phyloP scores from a whole-genome alignment of 2,888 invertebrate genomes.

The Erynnis tages region DNA sequence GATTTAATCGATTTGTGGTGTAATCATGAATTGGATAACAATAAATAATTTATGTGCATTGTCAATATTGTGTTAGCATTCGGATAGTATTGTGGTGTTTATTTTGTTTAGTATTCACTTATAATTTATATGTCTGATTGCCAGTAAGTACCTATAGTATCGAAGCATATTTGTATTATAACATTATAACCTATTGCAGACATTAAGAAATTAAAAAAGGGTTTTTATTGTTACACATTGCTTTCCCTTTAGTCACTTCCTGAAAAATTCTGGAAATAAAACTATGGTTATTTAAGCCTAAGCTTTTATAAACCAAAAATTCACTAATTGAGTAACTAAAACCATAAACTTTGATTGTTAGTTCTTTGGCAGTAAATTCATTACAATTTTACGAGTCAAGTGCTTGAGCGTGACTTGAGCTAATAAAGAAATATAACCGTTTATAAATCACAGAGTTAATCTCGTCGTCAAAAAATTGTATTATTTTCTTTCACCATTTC shows the following conservation, averaged over 20 bases:
- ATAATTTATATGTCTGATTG: no score
- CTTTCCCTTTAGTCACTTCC: no score
- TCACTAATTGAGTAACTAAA: constrained; percentile 33
- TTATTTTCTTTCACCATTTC: constrained; percentile 37
- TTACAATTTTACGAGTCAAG: constrained; percentile 42
- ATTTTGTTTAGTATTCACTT: no score
- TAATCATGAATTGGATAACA: neutral
- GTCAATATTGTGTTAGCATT: no score
- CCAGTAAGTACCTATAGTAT: no score
- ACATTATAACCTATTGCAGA: no score
- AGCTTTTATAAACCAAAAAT: neutral
- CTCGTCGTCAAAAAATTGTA: constrained; percentile 34
- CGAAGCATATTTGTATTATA: no score
- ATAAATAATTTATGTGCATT: no score
- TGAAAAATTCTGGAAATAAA: no score
- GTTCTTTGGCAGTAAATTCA: constrained; percentile 39
- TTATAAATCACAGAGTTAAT: constrained; percentile 48
- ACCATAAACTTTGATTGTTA: constrained; percentile 37
- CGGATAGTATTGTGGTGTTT: no score
- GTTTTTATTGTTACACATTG: no score
- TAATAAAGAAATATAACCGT: constrained; percentile 48
- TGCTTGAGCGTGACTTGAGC: constrained; percentile 49
- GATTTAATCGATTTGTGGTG: neutral
- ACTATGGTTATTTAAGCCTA: neutral
- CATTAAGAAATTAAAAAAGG: no score